Evolutionary conservation across 2,113 vertebrate species (phyloP), one percentile per base, ranked within the genome.

Genomic region (Strigops habroptila): DNA sequence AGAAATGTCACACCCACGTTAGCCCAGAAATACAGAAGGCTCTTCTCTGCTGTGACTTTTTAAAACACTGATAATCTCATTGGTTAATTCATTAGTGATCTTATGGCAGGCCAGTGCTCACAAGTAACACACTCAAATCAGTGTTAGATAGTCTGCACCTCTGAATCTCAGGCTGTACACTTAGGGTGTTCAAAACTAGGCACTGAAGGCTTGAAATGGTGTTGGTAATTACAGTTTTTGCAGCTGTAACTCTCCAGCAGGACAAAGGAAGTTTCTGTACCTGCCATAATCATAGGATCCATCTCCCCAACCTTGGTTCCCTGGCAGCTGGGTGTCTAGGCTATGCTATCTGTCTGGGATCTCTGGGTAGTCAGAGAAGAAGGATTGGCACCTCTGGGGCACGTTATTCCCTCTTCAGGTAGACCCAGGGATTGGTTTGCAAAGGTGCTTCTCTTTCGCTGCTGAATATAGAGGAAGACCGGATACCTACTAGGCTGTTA

Each of bases 341-440:
- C 74, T 85, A 0, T 91, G 81, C 65, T 97, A 96, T 97, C 96
- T 95, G 93, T 96, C 95, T 97, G 91, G 77, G 44, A 97, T 96
- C 93, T 96, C 74, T 65, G 52, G 52, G 57, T 79, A 87, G 88
- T 90, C 67, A 82, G 71, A 85, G 52, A 57, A 88, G 60, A 95
- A 81, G 94, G 91, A 92, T 95, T 96, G 86, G 94, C 89, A 93
- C 89, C 96, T 95, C 65, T 94, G 91, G 86, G 96, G 93, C 93
- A 92, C 41, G 0, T 93, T 93, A 92, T 95, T 95, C 89, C 39
- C 7, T 93, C 48, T 76, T 71, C 52, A 49, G 48, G 19, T 68
- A 52, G 83, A 68, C 65, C 51, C 33, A 55, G 48, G 37, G 15
- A 44, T 19, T 73, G 93, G 77, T 81, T 92, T 92, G 48, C 3